A percentile compares a stretch with the other conserved stretches of the same genome.
phyloP scores from a whole-genome alignment of 1,140 invertebrate species.

The Drosophila erecta region DNA sequence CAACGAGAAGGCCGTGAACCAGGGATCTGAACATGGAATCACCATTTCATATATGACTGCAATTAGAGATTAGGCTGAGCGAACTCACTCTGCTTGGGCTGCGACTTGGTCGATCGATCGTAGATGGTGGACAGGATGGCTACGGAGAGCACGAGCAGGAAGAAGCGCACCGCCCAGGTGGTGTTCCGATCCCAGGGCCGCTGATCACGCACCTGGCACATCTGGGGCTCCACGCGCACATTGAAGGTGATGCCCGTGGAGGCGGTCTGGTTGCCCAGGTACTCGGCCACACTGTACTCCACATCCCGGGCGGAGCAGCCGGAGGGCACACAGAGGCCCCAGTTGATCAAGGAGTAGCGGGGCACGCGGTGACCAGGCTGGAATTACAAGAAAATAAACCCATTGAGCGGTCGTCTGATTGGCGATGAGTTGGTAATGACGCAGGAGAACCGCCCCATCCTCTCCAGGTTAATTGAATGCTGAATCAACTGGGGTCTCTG shows the following conservation, averaged over 20 bases:
- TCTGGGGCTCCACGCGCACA: constrained; percentile 86
- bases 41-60: too few species aligned
- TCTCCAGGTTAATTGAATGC: not conserved
- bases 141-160: constrained; percentile 71
- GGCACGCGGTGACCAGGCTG: constrained; percentile 89
- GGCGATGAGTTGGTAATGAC: not conserved
- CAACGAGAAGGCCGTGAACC: constrained; percentile 87
- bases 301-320: constrained; percentile 86
- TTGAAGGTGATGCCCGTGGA: constrained; percentile 85
- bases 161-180: constrained; percentile 85
- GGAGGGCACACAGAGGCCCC: constrained; percentile 88
- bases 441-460: not conserved
- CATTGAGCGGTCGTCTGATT: not conserved
- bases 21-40: constrained; percentile 80
- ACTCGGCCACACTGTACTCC: constrained; percentile 85
- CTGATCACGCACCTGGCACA: constrained; percentile 86
- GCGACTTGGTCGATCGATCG: constrained; percentile 70
- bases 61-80: too few species aligned
- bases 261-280: constrained; percentile 84
- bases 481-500: constrained; percentile 6
- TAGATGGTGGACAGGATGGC: constrained; percentile 78
- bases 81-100: constrained; percentile 69
- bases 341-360: constrained; percentile 87
- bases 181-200: constrained; percentile 77
- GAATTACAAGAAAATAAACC: not conserved